phyloP scores from a whole-genome alignment of 2,888 invertebrate genomes.

The Thera britannica region DNA sequence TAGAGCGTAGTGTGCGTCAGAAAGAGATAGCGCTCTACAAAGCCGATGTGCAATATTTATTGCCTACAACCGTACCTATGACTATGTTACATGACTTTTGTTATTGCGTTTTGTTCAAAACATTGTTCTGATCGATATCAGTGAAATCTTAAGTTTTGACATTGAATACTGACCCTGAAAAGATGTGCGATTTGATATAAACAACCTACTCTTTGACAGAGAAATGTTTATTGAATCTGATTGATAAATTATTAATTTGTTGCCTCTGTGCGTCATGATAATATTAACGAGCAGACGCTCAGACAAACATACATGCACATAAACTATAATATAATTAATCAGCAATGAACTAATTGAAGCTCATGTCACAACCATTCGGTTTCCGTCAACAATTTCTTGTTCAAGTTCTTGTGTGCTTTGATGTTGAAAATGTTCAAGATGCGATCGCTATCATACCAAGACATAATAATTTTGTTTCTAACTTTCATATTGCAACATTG shows the following conservation, averaged over 20 bases:
- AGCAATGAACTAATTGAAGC: conserved; percentile 23
- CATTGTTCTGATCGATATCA: not conserved
- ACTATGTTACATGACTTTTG: too few relatives aligned
- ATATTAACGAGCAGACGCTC: conserved; percentile 21
- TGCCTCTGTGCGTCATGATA: conserved; percentile 25
- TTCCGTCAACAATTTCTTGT: conserved; percentile 34
- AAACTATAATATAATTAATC: conserved; percentile 27
- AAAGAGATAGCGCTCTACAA: too few relatives aligned
- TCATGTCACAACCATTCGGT: conserved; percentile 17
- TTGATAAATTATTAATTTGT: conserved; percentile 34
- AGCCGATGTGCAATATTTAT: too few relatives aligned
- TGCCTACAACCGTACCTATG: too few relatives aligned
- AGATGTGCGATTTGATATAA: not conserved
- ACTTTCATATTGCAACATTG: not conserved
- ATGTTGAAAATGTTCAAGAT: not conserved
- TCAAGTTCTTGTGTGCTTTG: conserved; percentile 15
- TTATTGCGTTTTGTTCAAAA: too few relatives aligned
- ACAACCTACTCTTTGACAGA: conserved; percentile 6
- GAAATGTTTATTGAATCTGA: conserved; percentile 31
- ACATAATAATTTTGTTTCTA: not conserved
- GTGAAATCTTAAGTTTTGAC: not conserved
- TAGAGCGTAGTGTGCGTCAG: too few relatives aligned
- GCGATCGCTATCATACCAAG: not conserved
- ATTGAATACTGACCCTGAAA: not conserved
- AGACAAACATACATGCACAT: conserved; percentile 28